Conservation (phyloP, 1,140 invertebrate genomes). For the Drosophila obscura region DNA sequence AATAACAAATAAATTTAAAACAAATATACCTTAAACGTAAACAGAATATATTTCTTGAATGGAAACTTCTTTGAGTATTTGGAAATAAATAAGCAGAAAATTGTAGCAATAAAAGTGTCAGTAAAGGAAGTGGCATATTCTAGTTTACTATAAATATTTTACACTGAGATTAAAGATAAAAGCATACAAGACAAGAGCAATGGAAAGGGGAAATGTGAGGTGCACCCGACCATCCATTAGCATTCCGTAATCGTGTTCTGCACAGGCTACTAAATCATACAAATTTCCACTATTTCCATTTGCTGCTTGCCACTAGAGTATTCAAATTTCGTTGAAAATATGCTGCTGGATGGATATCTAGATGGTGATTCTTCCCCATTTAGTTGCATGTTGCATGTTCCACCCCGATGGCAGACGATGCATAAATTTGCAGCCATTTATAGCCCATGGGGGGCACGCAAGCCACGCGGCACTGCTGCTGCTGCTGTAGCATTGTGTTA, state of each 20-base stretch:
- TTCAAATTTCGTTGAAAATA: conserved; percentile 38
- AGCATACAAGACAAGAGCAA: not conserved
- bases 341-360: conserved; percentile 6
- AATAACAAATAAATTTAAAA: too few species aligned
- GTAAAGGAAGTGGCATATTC: too few species aligned
- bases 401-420: conserved; percentile 1
- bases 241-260: conserved; percentile 4
- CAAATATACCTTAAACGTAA: not conserved
- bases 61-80: too few species aligned
- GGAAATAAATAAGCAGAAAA: too few species aligned
- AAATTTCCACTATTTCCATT: too few species aligned
- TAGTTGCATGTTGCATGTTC: conserved; percentile 3
- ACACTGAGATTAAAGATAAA: not conserved
- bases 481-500: not conserved
- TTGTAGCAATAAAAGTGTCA: too few species aligned
- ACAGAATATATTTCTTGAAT: too few species aligned
- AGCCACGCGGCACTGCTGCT: not conserved
- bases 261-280: too few species aligned
- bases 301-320: conserved; percentile 14
- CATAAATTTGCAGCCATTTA: conserved; percentile 40
- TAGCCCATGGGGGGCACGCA: conserved; percentile 3
- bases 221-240: not conserved
- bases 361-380: conserved; percentile 20
- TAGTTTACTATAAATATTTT: too few species aligned
- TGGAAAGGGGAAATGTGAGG: not conserved